Evolutionary conservation across 2,797 vertebrate species (phyloP), one percentile per base, ranked within the genome.

Genomic region (Microctenopoma stevenorrisi): DNA sequence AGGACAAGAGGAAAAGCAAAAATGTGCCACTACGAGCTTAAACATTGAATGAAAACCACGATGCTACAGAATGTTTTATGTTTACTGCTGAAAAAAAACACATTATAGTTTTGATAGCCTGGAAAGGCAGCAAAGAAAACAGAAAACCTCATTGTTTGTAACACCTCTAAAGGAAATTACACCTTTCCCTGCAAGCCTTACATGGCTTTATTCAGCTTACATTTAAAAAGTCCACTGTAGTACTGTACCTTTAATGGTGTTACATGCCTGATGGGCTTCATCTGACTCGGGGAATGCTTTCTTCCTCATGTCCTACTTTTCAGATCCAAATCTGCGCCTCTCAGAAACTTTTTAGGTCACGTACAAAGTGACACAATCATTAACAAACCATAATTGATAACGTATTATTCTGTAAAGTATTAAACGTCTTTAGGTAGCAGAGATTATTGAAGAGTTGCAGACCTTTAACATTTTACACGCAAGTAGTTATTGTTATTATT

Each of bases 321-420:
- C 5, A 56, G 52, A 75, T 63, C 68, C 66, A 68, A 79, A 78
- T 76, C 44, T 43, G 38, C 47, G 4, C 38, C 49, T 61, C 79
- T 53, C 42, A 52, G 47, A 60, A 25, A 42, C 37, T 81, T 86
- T 80, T 70, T 72, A 72, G 78, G 69, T 69, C 58, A 74, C 52
- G 44, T 55, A 62, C 76, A 26, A 65, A 46, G 16, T 35, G 54
- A 38, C 14, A 22, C 8, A 7, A 61, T 57, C 2, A 15, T 6
- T 13, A 63, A 65, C 54, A 59, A 78, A 52, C 50, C 22, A 18
- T 69, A 72, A 76, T 61, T 75, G 58, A 79, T 72, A 30, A 18
- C 25, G 15, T 3, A 26, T 35, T 25, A 12, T 42, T 54, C 64
- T 70, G 0, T 38, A 64, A 74, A 35, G 55, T 26, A 82, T 68